Conservation (phyloP, 1,140 invertebrate genomes). For the Bombyx mandarina region DNA sequence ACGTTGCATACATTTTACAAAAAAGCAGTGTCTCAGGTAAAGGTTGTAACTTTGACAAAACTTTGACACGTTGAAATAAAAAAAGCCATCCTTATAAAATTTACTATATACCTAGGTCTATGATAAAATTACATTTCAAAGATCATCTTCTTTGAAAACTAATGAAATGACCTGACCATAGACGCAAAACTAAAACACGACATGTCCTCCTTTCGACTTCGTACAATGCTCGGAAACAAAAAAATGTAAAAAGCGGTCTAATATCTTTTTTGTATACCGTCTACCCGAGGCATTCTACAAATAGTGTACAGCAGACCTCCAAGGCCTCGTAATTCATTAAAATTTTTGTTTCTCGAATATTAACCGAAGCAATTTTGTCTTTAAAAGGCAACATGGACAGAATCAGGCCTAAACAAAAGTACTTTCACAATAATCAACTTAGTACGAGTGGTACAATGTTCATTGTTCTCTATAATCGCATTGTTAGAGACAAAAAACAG, state of each 20-base stretch:
- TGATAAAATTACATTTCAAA: not conserved
- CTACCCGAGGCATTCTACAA: too few species aligned
- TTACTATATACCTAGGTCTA: not conserved
- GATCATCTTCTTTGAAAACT: not conserved
- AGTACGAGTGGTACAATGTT: slow-evolving; percentile 10
- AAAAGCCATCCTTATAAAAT: not conserved
- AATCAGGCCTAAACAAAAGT: slow-evolving; percentile 5
- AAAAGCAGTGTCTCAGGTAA: too few species aligned
- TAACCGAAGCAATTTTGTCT: not conserved
- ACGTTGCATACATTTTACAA: too few species aligned
- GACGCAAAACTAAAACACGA: too few species aligned
- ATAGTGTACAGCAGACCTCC: too few species aligned
- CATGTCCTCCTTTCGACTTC: too few species aligned
- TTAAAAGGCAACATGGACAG: not conserved
- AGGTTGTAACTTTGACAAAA: not conserved
- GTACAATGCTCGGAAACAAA: too few species aligned
- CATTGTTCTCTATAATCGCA: slow-evolving; percentile 19
- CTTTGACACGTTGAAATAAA: not conserved
- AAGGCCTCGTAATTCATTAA: too few species aligned
- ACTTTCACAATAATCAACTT: slow-evolving; percentile 16
- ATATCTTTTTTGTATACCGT: too few species aligned
- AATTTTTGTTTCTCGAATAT: too few species aligned
- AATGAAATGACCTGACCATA: too few species aligned
- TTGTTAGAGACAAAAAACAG: slow-evolving; percentile 13
- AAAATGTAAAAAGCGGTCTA: too few species aligned